A percentile compares a stretch with the other conserved stretches of the same genome.
Evolutionary conservation across 2,888 invertebrate species (phyloP).

Genomic region (Ochropacha duplaris): DNA sequence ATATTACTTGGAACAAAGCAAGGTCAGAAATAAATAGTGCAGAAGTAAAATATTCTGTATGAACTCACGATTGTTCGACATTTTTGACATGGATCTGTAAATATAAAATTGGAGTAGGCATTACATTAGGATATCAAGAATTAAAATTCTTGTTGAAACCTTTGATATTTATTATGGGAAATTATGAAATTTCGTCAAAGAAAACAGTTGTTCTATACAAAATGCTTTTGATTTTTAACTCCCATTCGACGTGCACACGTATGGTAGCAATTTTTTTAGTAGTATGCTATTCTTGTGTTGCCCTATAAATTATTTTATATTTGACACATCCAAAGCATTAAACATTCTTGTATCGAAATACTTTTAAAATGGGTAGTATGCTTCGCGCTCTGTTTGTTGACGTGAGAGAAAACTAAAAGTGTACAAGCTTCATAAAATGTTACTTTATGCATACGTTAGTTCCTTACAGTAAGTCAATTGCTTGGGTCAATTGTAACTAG

Average conservation of each 20-base stretch:
- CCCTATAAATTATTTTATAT: too few relatives aligned
- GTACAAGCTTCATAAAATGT: constrained; percentile 33
- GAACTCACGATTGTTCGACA: constrained; percentile 27
- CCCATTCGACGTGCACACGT: too few relatives aligned
- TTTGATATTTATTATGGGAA: too few relatives aligned
- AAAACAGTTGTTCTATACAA: too few relatives aligned
- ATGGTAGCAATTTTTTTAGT: too few relatives aligned
- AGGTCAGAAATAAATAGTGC: constrained; percentile 53
- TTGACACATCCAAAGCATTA: neutral
- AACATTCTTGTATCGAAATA: neutral
- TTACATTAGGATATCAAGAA: neutral
- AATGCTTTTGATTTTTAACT: too few relatives aligned
- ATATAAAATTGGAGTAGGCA: neutral
- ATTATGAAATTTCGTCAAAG: too few relatives aligned
- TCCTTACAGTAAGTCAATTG: neutral
- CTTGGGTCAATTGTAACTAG: too few relatives aligned
- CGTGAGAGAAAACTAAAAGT: constrained; percentile 53
- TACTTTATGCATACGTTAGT: constrained; percentile 19
- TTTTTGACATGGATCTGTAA: constrained; percentile 5
- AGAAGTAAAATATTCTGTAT: constrained; percentile 29
- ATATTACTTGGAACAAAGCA: constrained; percentile 54
- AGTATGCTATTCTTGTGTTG: too few relatives aligned
- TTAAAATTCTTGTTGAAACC: too few relatives aligned
- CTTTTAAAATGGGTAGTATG: constrained; percentile 17
- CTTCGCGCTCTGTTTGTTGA: constrained; percentile 45